phyloP scores from a whole-genome alignment of 2,113 vertebrate species.

The Conger conger region DNA sequence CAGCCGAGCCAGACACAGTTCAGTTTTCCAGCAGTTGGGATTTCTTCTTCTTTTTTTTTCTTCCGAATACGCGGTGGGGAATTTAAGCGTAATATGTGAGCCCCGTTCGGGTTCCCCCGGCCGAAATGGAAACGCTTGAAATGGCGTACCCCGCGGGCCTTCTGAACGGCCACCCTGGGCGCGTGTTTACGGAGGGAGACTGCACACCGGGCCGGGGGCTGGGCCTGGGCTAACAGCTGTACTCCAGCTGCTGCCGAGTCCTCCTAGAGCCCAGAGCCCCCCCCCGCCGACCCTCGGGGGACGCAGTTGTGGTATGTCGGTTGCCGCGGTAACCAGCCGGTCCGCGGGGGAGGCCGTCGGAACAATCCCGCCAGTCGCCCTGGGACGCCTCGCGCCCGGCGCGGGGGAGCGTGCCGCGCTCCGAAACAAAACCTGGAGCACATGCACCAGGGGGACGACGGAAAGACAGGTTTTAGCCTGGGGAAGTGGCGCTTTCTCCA shows the following conservation, averaged over 20 bases:
- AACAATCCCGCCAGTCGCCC: constrained; percentile 76
- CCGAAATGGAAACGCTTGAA: not conserved
- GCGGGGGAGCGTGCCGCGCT: constrained; percentile 60
- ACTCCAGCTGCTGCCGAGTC: constrained; percentile 86
- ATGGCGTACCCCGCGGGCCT: not conserved
- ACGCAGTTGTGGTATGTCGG: constrained; percentile 90
- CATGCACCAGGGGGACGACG: not conserved
- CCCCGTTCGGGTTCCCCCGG: not conserved
- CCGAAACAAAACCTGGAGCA: constrained; percentile 2
- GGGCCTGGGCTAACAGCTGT: constrained; percentile 80
- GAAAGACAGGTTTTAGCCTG: constrained; percentile 48
- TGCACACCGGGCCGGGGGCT: constrained; percentile 39
- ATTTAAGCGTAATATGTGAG: not conserved
- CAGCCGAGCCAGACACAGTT: not conserved
- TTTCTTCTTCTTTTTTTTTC: not conserved
- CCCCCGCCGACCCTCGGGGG: constrained; percentile 80
- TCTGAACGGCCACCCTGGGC: not conserved
- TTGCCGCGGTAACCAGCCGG: constrained; percentile 86
- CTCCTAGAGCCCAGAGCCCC: constrained; percentile 75
- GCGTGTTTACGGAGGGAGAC: constrained; percentile 44
- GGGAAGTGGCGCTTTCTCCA: constrained; percentile 55
- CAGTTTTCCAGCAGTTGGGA: not conserved
- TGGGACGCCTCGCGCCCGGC: constrained; percentile 62
- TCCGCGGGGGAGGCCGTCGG: constrained; percentile 73
- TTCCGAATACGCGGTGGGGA: not conserved